Percentiles rank a stretch among this genome's conserved stretches.
These are phyloP conservation scores for Keiferia lycopersicella DNA, from an alignment of 2,888 invertebrate genomes.

Conservation along the genomic window DNA sequence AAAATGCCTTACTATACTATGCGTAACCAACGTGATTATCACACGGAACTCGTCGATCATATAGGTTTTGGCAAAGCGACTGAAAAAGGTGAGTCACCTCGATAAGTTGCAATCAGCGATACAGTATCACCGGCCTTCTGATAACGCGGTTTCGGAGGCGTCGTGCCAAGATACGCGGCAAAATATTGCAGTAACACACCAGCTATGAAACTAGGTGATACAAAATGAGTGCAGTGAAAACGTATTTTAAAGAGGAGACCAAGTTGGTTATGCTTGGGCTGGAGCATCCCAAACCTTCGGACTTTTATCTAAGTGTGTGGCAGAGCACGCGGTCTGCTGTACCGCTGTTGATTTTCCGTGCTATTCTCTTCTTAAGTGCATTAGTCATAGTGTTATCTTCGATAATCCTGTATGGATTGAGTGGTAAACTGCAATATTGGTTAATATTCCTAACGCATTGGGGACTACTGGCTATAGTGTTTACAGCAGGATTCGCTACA, in stretches of 20 bases:
- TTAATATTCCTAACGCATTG: constrained; percentile 80
- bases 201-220: constrained; percentile 25
- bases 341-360: constrained; percentile 64
- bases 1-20: too few relatives aligned
- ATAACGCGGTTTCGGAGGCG: constrained; percentile 24
- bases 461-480: constrained; percentile 64
- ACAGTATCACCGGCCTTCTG: constrained; percentile 26
- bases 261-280: constrained; percentile 56
- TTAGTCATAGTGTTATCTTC: constrained; percentile 62
- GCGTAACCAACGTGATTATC: background rate
- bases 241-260: constrained; percentile 62
- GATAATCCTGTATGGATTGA: constrained; percentile 52
- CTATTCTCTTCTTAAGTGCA: constrained; percentile 59
- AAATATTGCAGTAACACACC: constrained; percentile 21
- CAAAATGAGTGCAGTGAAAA: constrained; percentile 60
- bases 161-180: constrained; percentile 17
- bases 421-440: constrained; percentile 59
- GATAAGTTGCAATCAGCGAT: constrained; percentile 38
- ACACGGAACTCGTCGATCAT: constrained; percentile 24
- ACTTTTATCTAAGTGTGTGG: constrained; percentile 71
- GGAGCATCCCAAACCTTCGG: constrained; percentile 60
- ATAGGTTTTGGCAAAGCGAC: constrained; percentile 16
- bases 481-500: constrained; percentile 61
- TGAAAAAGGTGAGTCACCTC: constrained; percentile 36
- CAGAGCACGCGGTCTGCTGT: constrained; percentile 64